These are phyloP conservation scores for Xestia xanthographa DNA, from an alignment of 2,888 invertebrate species.

Conservation along the genomic window DNA sequence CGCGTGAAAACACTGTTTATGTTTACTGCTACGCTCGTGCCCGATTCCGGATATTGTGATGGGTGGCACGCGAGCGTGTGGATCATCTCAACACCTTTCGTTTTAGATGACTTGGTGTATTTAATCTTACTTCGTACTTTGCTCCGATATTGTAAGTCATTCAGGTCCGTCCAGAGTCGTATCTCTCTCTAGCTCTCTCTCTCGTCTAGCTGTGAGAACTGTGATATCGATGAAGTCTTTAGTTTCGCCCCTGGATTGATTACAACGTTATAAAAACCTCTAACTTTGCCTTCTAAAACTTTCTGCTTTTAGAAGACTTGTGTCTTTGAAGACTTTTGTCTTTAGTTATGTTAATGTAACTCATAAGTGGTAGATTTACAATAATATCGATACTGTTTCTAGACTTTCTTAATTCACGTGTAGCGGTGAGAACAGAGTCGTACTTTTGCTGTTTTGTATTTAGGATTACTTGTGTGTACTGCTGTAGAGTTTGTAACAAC, in stretches of 20 bases:
- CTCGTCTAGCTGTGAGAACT: neutral
- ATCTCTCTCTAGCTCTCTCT: too few species aligned
- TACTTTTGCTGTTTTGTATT: neutral
- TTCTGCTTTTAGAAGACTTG: neutral
- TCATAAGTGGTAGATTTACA: neutral
- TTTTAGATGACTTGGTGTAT: neutral
- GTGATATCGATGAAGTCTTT: neutral
- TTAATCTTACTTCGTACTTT: slow-evolving; percentile 5
- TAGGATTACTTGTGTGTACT: too few species aligned
- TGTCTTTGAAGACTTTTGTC: neutral
- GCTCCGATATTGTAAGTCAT: neutral
- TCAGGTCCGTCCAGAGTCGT: neutral
- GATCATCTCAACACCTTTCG: slow-evolving; percentile 43
- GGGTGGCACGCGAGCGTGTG: slow-evolving; percentile 44
- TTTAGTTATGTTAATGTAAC: neutral
- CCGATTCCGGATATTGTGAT: slow-evolving; percentile 67
- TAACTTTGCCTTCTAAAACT: neutral
- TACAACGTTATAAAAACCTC: neutral
- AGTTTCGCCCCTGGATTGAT: neutral
- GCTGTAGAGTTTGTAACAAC: too few species aligned
- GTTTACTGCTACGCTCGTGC: slow-evolving; percentile 74
- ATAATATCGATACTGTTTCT: neutral
- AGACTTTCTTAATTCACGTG: slow-evolving; percentile 6
- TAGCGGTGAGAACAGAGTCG: neutral
- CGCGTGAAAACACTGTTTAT: slow-evolving; percentile 82